Base-by-base conservation (phyloP, 2,113 vertebrate species). In the Nothobranchius furzeri region DNA sequence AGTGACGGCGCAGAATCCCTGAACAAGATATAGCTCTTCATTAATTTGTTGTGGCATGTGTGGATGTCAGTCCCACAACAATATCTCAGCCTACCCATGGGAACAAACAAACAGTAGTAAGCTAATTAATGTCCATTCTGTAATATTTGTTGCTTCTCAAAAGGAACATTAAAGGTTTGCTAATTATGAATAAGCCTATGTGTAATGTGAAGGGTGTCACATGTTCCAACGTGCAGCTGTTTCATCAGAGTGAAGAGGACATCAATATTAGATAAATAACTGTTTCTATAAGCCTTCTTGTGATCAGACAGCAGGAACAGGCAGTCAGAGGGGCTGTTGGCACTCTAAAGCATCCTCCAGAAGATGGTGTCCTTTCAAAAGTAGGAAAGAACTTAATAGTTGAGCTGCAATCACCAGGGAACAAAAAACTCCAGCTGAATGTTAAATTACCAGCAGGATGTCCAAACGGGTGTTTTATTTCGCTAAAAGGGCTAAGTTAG, bases 391-490 rank as follows among this genome's bases (percentile, higher is more conserved):
- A 36, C 15, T 65, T n/a, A 24, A 20, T 47, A 55, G 46, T 43
- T 56, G 12, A 67, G 52, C 43, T 67, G 7, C 4, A 25, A 7
- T 55, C 13, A 65, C 20, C 42, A 20, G 64, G 52, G 43, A 55
- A 24, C 12, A 12, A 37, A 8, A 47, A 2, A 35, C 15, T 47
- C 52, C 55, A 12, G 13, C 7, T 48, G n/a, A 67, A 40, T 40
- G 45, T 10, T 14, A 56, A 48, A 12, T 10, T 48, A 11, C 48
- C 14, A 9, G 52, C 11, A 47, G 52, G 20, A 48, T 10, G 0
- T 56, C 11, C n/a, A 17, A 54, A 25, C 46, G 14, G 51, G 15
- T 9, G 40, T 9, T 46, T 45, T 45, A 25, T 43, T 60, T 47
- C 10, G 25, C 45, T 30, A 2, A 60, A 48, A 48, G 2, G 3